Evolutionary conservation across 2,888 invertebrate genomes (phyloP).

Genomic region (Nyleta sp.): DNA sequence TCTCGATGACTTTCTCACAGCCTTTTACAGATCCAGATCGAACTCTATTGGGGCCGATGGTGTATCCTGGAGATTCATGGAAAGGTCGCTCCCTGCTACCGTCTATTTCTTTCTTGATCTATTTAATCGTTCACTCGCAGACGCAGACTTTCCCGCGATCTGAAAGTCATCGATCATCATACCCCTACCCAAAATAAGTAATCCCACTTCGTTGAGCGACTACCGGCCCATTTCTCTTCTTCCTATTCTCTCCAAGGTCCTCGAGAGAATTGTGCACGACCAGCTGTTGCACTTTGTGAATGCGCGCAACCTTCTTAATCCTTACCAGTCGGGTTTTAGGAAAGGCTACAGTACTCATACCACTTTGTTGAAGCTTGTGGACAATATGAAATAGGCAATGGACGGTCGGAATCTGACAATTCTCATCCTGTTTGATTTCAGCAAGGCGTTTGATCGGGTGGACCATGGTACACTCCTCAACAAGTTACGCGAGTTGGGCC

Average conservation of each 20-base stretch:
- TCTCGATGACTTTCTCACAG: not conserved
- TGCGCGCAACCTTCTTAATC: not conserved
- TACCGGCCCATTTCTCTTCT: not conserved
- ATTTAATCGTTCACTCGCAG: not conserved
- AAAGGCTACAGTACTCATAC: not conserved
- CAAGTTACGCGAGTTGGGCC: not conserved
- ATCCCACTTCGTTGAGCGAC: not conserved
- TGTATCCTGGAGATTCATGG: not conserved
- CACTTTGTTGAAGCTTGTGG: not conserved
- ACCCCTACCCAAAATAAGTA: not conserved
- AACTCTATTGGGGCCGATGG: not conserved
- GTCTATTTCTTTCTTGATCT: not conserved
- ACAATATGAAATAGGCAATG: not conserved
- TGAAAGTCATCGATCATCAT: not conserved
- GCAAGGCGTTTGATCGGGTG: not conserved
- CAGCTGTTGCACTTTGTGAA: not conserved
- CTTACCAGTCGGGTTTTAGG: not conserved
- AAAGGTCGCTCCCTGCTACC: not conserved
- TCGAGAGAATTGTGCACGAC: not conserved
- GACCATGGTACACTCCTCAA: not conserved
- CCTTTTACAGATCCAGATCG: not conserved
- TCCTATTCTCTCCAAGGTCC: not conserved
- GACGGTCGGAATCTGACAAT: not conserved
- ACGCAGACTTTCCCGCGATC: not conserved
- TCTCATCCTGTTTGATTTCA: constrained; percentile 3